These are phyloP conservation scores for Machimus atricapillus DNA, from an alignment of 2,888 invertebrate genomes.

Conservation along the genomic window DNA sequence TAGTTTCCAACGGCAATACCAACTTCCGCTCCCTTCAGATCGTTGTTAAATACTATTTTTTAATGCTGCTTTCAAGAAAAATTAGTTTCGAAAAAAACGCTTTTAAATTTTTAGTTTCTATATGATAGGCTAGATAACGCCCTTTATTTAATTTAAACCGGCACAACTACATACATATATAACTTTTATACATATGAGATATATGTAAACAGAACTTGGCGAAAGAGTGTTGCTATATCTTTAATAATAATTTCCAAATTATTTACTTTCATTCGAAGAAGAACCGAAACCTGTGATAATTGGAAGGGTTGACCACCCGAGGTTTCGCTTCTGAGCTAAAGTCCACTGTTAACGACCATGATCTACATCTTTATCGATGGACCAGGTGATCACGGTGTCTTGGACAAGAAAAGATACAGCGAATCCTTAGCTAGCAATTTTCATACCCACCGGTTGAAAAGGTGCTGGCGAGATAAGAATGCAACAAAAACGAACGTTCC, in stretches of 20 bases:
- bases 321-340: not conserved
- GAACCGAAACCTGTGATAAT: not conserved
- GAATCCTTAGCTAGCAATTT: slow-evolving; percentile 24
- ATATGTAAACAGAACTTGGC: not conserved
- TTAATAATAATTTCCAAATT: not conserved
- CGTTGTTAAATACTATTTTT: too few relatives aligned
- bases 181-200: too few relatives aligned
- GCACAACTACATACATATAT: too few relatives aligned
- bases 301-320: slow-evolving; percentile 31
- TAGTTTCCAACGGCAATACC: too few relatives aligned
- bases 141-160: too few relatives aligned
- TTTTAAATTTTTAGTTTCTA: too few relatives aligned
- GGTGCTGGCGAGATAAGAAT: slow-evolving; percentile 30
- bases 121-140: too few relatives aligned
- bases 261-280: not conserved
- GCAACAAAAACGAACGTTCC: not conserved
- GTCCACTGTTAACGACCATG: slow-evolving; percentile 37
- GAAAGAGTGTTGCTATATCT: not conserved
- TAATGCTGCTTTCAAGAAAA: too few relatives aligned
- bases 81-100: too few relatives aligned
- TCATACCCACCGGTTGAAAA: slow-evolving; percentile 9
- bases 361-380: slow-evolving; percentile 37
- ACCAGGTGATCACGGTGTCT: slow-evolving; percentile 9
- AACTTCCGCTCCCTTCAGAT: too few relatives aligned
- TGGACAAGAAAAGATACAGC: not conserved